Percentiles rank a stretch among this genome's conserved stretches.
Evolutionary conservation across 2,888 invertebrate genomes (phyloP).

Genomic region (Deilephila porcellus): DNA sequence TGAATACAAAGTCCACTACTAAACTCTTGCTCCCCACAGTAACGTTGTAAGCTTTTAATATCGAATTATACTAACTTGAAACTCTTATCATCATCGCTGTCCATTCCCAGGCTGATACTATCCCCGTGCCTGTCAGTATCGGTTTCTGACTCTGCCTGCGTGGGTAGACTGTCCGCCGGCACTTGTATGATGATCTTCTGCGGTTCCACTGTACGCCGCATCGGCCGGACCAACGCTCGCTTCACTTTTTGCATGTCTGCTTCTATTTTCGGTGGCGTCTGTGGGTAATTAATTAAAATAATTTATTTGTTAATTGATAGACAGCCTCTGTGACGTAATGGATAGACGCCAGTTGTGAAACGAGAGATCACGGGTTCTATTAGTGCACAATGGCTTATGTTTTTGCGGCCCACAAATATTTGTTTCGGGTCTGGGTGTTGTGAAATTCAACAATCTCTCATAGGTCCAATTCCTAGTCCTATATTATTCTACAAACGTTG

Average conservation of each 20-base stretch:
- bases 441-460: too few species aligned
- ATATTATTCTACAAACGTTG: too few species aligned
- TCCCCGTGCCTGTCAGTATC: conserved; percentile 48
- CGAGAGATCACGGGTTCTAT: too few species aligned
- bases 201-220: conserved; percentile 61
- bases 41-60: not conserved
- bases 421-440: too few species aligned
- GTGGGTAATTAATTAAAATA: conserved; percentile 41
- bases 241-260: conserved; percentile 63
- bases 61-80: conserved; percentile 53
- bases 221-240: conserved; percentile 74
- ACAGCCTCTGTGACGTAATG: too few species aligned
- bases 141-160: conserved; percentile 57
- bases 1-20: too few species aligned
- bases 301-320: not conserved
- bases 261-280: conserved; percentile 79
- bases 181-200: conserved; percentile 23
- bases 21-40: too few species aligned
- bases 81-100: conserved; percentile 66
- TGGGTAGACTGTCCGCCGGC: not conserved
- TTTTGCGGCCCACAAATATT: too few species aligned
- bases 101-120: conserved; percentile 61
- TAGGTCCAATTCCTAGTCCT: too few species aligned
- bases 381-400: too few species aligned
- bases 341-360: too few species aligned